Evolutionary conservation across 2,113 vertebrate genomes (phyloP).

Genomic region (Chionomys nivalis): DNA sequence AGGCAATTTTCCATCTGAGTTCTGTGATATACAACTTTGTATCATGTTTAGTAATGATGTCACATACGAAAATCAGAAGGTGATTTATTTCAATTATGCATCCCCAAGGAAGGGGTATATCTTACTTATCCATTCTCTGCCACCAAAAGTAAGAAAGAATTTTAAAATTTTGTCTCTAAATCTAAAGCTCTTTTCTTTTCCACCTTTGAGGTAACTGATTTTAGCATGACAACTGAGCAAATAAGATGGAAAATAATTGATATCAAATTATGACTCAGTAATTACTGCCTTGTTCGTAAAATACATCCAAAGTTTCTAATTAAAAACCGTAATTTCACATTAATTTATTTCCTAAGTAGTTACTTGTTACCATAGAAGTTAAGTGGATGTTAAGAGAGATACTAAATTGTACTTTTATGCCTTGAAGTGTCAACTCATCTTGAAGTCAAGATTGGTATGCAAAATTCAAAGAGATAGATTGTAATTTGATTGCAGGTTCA

Average conservation of each 20-base stretch:
- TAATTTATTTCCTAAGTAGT: slow-evolving; percentile 75
- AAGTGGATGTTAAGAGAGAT: slow-evolving; percentile 73
- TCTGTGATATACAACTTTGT: neutral
- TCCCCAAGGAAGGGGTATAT: neutral
- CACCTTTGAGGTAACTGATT: slow-evolving; percentile 2
- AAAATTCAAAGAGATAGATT: slow-evolving; percentile 61
- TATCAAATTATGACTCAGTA: slow-evolving; percentile 26
- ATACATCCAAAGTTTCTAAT: slow-evolving; percentile 59
- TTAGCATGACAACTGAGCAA: neutral
- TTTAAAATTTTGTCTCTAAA: neutral
- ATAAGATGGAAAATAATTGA: slow-evolving; percentile 50
- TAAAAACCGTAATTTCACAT: slow-evolving; percentile 60
- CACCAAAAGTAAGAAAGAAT: neutral
- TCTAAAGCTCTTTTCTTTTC: neutral
- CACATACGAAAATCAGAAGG: neutral
- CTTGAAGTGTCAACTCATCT: slow-evolving; percentile 76
- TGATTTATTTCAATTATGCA: neutral
- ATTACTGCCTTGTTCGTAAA: slow-evolving; percentile 17
- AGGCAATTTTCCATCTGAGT: neutral
- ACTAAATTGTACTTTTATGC: slow-evolving; percentile 75
- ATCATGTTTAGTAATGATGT: neutral
- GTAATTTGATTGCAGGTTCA: slow-evolving; percentile 72
- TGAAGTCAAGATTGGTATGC: slow-evolving; percentile 67
- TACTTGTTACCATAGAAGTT: slow-evolving; percentile 73
- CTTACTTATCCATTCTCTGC: neutral